These are phyloP conservation scores for Maconellicoccus hirsutus DNA, from an alignment of 1,140 invertebrate species.

Conservation along the genomic window DNA sequence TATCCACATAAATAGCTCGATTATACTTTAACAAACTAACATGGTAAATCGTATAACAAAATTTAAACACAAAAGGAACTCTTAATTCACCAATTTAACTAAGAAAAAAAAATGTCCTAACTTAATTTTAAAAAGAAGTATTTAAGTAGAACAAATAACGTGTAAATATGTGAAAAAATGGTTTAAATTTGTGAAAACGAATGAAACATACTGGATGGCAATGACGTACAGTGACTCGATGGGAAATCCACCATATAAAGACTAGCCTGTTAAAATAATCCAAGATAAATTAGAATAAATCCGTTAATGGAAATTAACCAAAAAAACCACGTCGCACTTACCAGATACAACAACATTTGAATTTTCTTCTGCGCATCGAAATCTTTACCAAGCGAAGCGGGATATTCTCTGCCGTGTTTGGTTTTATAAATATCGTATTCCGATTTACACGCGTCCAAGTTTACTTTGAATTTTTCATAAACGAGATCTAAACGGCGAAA, in stretches of 20 bases:
- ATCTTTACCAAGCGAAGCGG: constrained; percentile 24
- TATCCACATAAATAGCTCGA: not conserved
- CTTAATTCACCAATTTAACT: not conserved
- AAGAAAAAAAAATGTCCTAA: not conserved
- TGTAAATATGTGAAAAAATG: not conserved
- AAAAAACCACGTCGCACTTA: constrained; percentile 22
- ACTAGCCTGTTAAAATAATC: constrained; percentile 43
- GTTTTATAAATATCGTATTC: constrained; percentile 21
- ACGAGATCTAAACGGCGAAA: constrained; percentile 22
- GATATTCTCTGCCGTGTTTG: constrained; percentile 23
- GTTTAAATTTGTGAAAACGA: not conserved
- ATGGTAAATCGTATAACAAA: not conserved
- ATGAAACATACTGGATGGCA: constrained; percentile 39
- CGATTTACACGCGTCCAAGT: constrained; percentile 22
- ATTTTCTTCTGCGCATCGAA: constrained; percentile 23
- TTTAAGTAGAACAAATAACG: not conserved
- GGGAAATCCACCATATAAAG: constrained; percentile 77
- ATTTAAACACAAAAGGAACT: not conserved
- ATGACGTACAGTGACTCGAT: constrained; percentile 72
- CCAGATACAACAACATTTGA: constrained; percentile 28
- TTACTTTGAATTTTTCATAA: constrained; percentile 25
- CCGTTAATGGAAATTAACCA: too few relatives aligned
- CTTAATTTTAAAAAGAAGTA: not conserved
- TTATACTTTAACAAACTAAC: not conserved
- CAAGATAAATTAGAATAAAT: not conserved